Evolutionary conservation across 2,113 vertebrate species (phyloP), one percentile per base, ranked within the genome.

Genomic region (Vireo altiloquus): DNA sequence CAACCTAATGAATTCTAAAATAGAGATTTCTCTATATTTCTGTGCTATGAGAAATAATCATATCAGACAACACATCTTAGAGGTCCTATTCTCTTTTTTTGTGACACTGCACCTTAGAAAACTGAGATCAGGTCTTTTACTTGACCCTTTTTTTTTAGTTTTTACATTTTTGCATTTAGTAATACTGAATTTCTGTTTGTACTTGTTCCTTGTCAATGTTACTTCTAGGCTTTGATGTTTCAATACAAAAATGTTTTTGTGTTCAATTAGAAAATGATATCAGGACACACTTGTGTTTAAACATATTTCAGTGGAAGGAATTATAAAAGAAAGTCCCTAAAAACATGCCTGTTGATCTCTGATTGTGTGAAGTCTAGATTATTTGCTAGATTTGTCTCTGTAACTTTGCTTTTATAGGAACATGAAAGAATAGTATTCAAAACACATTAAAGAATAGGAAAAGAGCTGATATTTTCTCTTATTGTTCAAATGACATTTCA

Each of bases 211-310:
- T 84, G 57, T 53, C 72, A 81, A 15, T 5, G 2, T 59, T 84
- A 50, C 19, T 79, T 85, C 54, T 52, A 61, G 63, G n/a, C 33
- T 93, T 87, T 74, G 39, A 39, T 8, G 1, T 69, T 93, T 92
- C 44, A 37, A 57, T 79, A 56, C 40, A 94, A 49, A 40, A 85
- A 35, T 80, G 70, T 70, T 78, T 85, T 47, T 15, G 5, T 56
- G 30, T 63, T 91, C 56, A 92, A n/a, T 74, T 87, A 87, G 57
- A 82, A 96, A 94, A 76, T 82, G 39, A 24, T 92, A 61, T 63
- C 78, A 66, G 75, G 30, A 57, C 44, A 84, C 57, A 47, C 15
- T 70, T 94, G 50, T 82, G 42, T 92, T 94, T 89, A 72, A 91
- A 94, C 19, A 82, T 16, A 47, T 89, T 91, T 90, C 30, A 72